Evolutionary conservation across 1,140 invertebrate species (phyloP).

Genomic region (Drosophila ficusphila): DNA sequence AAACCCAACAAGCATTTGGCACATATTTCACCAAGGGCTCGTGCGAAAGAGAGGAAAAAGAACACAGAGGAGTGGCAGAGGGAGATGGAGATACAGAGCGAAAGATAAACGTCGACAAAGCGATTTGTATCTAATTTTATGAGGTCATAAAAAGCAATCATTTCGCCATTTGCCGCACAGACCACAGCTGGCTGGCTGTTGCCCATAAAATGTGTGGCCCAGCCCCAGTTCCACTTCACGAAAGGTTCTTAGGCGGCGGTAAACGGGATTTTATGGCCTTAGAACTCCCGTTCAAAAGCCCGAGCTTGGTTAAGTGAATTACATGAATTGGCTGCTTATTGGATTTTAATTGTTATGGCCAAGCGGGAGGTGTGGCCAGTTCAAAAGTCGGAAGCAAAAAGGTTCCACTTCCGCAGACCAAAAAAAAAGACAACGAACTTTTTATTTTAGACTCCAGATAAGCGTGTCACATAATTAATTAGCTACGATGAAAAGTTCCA

Average conservation of each 20-base stretch:
- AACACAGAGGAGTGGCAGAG: neutral
- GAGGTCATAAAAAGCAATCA: slow-evolving; percentile 84
- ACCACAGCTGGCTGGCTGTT: slow-evolving; percentile 73
- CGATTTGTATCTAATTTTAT: slow-evolving; percentile 84
- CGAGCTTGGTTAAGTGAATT: slow-evolving; percentile 68
- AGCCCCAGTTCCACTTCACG: slow-evolving; percentile 22
- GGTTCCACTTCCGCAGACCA: slow-evolving; percentile 53
- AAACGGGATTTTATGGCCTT: slow-evolving; percentile 73
- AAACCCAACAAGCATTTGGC: slow-evolving; percentile 49
- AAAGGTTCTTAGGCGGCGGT: slow-evolving; percentile 72
- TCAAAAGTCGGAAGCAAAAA: slow-evolving; percentile 51
- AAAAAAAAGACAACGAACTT: slow-evolving; percentile 28
- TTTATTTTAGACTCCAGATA: slow-evolving; percentile 58
- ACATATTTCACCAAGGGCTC: slow-evolving; percentile 44
- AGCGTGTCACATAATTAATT: slow-evolving; percentile 82
- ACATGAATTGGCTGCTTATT: slow-evolving; percentile 79
- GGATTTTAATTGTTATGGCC: slow-evolving; percentile 68
- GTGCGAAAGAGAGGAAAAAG: slow-evolving; percentile 12
- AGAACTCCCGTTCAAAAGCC: slow-evolving; percentile 7
- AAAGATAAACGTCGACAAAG: slow-evolving; percentile 75
- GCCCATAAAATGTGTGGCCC: slow-evolving; percentile 64
- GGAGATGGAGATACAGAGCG: slow-evolving; percentile 27
- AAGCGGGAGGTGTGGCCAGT: slow-evolving; percentile 32
- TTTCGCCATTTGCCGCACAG: slow-evolving; percentile 76
- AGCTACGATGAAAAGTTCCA: slow-evolving; percentile 68